Percentiles rank a stretch among this genome's conserved stretches.
These are phyloP conservation scores for Plutella xylostella DNA, from an alignment of 2,888 invertebrate species.

Conservation along the genomic window DNA sequence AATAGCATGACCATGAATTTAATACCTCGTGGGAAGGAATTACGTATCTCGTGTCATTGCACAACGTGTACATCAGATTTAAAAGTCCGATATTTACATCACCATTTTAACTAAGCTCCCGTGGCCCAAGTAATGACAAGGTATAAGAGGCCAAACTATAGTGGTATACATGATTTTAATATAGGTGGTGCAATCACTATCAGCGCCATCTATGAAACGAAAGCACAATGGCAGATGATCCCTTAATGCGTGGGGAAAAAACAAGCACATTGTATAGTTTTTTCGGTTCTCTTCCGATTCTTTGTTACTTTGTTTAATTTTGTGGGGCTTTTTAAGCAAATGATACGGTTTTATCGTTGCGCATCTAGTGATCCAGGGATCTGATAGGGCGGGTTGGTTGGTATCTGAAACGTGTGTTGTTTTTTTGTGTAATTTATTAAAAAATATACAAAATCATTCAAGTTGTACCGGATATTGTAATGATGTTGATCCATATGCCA, in stretches of 20 bases:
- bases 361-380: constrained; percentile 39
- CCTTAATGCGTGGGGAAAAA: constrained; percentile 59
- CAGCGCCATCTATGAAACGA: constrained; percentile 53
- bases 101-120: constrained; percentile 16
- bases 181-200: constrained; percentile 57
- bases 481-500: no score
- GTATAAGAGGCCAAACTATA: constrained; percentile 23
- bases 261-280: constrained; percentile 38
- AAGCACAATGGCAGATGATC: constrained; percentile 64
- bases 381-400: no score
- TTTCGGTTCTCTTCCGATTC: constrained; percentile 45
- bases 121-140: neutral
- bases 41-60: constrained; percentile 52
- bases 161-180: constrained; percentile 51
- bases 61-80: constrained; percentile 42
- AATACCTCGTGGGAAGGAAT: constrained; percentile 67
- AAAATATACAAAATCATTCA: no score
- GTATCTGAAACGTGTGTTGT: no score
- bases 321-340: constrained; percentile 67
- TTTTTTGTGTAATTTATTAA: no score
- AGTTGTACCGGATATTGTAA: no score
- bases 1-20: no score
- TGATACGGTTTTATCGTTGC: constrained; percentile 61
- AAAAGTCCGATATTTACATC: constrained; percentile 41
- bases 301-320: constrained; percentile 62